Percentiles rank a stretch among this genome's conserved stretches.
These are phyloP conservation scores for Egretta garzetta DNA, from an alignment of 2,113 vertebrate species.

Conservation along the genomic window DNA sequence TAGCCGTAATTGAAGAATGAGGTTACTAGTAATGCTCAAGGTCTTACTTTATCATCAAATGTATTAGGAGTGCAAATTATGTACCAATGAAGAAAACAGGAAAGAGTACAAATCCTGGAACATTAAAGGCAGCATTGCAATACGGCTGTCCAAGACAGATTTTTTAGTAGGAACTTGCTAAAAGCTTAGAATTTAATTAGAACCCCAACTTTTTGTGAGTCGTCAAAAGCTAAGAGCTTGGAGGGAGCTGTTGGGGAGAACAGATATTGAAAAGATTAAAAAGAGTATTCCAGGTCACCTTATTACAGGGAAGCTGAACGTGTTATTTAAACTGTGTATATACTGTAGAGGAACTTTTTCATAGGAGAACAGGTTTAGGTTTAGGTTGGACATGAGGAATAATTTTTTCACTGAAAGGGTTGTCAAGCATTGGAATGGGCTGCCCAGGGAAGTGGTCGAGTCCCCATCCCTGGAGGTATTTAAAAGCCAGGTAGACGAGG, in stretches of 20 bases:
- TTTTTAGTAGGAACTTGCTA: conserved; percentile 33
- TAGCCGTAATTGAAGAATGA: neutral
- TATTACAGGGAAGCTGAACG: fast-evolving
- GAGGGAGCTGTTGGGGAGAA: neutral
- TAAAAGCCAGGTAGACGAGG: too few relatives aligned
- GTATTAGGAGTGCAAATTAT: neutral
- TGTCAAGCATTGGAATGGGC: too few relatives aligned
- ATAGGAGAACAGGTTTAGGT: neutral
- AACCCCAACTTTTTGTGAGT: neutral
- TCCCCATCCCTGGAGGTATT: too few relatives aligned
- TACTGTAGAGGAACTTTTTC: neutral
- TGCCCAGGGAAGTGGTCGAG: too few relatives aligned
- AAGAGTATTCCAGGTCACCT: neutral
- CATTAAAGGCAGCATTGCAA: neutral
- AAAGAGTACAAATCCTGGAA: neutral
- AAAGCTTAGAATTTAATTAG: neutral
- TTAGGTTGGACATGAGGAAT: too few relatives aligned
- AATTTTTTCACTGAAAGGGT: too few relatives aligned
- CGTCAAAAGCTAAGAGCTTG: neutral
- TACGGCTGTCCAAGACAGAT: neutral
- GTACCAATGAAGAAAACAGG: neutral
- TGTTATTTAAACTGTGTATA: neutral
- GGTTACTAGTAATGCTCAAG: neutral
- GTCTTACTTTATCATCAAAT: neutral
- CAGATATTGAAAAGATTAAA: neutral